Conservation (phyloP, 2,797 vertebrate species). For the Philypnodon macrostomus region DNA sequence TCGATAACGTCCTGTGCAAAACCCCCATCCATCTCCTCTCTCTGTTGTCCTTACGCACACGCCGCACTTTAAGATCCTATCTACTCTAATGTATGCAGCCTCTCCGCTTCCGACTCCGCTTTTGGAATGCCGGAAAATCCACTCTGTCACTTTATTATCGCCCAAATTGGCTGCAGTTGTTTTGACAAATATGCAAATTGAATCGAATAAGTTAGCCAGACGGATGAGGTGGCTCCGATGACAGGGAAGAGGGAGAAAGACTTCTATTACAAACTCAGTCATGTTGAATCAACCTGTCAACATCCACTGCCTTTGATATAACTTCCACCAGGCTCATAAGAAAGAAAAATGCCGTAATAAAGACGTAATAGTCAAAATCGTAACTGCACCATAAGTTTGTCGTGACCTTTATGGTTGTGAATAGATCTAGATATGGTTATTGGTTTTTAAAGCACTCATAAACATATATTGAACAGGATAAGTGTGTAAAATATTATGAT, state of each 20-base stretch:
- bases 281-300: slow-evolving; percentile 57
- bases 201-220: slow-evolving; percentile 45
- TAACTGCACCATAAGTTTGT: no score
- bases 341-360: slow-evolving; percentile 41
- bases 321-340: slow-evolving; percentile 27
- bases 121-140: slow-evolving; percentile 36
- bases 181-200: slow-evolving; percentile 63
- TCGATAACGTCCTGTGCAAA: no score
- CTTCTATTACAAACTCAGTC: slow-evolving; percentile 28
- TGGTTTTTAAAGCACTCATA: no score
- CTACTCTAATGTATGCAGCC: slow-evolving; percentile 63
- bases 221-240: slow-evolving; percentile 39
- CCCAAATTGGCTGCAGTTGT: slow-evolving; percentile 52
- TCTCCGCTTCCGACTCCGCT: slow-evolving; percentile 48
- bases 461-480: no score
- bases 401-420: no score
- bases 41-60: no score
- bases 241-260: slow-evolving; percentile 22
- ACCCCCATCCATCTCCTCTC: no score
- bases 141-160: slow-evolving; percentile 55
- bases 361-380: slow-evolving; percentile 28
- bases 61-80: slow-evolving; percentile 57
- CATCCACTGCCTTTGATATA: slow-evolving; percentile 30
- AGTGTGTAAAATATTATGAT: no score
- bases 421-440: no score